These are phyloP conservation scores for Amaurobius ferox DNA, from an alignment of 2,888 invertebrate genomes.

Conservation along the genomic window DNA sequence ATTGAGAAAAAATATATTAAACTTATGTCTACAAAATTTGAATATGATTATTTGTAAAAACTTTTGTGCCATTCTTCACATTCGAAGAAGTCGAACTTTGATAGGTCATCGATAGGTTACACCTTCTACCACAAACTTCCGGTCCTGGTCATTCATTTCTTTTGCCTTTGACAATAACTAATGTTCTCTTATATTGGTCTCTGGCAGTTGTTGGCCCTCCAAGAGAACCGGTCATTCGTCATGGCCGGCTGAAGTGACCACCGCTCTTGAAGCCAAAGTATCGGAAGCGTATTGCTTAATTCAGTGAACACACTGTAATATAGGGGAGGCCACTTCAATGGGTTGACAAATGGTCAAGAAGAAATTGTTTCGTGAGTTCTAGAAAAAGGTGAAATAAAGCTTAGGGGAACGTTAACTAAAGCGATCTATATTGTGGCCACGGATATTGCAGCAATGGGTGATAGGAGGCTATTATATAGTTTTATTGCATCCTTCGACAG, in stretches of 20 bases:
- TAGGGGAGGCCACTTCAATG: conserved; percentile 56
- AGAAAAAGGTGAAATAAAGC: conserved; percentile 66
- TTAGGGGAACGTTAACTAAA: conserved; percentile 52
- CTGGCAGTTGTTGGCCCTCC: conserved; percentile 49
- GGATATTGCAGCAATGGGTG: conserved; percentile 29
- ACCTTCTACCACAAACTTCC: conserved; percentile 62
- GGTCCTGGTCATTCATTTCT: conserved; percentile 66
- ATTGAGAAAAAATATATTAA: too few relatives aligned
- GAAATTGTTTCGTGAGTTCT: conserved; percentile 59
- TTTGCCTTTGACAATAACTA: conserved; percentile 71
- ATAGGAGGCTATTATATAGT: conserved; percentile 48
- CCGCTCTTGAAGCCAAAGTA: conserved; percentile 53
- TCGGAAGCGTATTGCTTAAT: conserved; percentile 72
- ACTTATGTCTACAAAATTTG: too few relatives aligned
- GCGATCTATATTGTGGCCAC: conserved; percentile 65
- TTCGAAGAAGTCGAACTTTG: conserved; percentile 28
- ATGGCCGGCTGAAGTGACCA: conserved; percentile 66
- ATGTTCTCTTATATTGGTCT: conserved; percentile 64
- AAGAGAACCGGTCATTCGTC: conserved; percentile 62
- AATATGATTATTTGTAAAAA: too few relatives aligned
- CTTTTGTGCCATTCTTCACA: too few relatives aligned
- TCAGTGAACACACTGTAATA: conserved; percentile 72
- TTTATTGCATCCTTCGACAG: conserved; percentile 25
- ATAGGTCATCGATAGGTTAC: conserved; percentile 56
- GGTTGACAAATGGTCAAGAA: conserved; percentile 72